Evolutionary conservation across 1,140 invertebrate species (phyloP).

Genomic region (Magallana gigas): DNA sequence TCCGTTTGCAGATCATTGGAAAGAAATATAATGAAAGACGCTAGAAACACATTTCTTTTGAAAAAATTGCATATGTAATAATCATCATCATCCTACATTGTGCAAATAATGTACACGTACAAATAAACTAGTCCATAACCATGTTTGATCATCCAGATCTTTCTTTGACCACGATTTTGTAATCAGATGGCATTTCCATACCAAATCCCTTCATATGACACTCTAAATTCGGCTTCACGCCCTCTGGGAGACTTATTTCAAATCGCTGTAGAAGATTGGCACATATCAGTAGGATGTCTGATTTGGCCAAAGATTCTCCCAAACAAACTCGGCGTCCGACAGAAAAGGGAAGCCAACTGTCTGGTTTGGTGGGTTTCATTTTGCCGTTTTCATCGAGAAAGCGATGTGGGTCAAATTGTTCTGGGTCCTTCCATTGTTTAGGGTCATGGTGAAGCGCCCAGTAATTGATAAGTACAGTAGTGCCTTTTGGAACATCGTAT

Average conservation of each 20-base stretch:
- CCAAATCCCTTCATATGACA: background rate
- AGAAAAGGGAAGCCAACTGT: constrained; percentile 60
- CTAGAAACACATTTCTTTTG: no score
- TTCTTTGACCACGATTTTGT: background rate
- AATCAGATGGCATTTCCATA: background rate
- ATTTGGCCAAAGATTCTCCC: constrained; percentile 57
- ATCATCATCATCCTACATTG: no score
- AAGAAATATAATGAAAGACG: no score
- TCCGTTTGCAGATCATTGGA: no score
- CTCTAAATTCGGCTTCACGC: constrained; percentile 7
- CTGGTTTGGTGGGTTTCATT: constrained; percentile 51
- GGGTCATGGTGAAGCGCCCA: constrained; percentile 87
- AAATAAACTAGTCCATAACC: no score
- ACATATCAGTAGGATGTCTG: constrained; percentile 54
- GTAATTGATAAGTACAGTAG: constrained; percentile 92
- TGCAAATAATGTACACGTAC: no score
- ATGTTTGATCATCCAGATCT: background rate
- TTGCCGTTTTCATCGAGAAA: constrained; percentile 73
- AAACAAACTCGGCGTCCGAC: constrained; percentile 60
- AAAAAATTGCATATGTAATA: no score
- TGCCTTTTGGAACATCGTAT: constrained; percentile 85
- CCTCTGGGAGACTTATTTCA: constrained; percentile 35
- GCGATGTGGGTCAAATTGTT: constrained; percentile 86
- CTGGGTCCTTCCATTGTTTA: constrained; percentile 85
- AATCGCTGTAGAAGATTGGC: constrained; percentile 41